Evolutionary conservation across 1,140 invertebrate genomes (phyloP), one percentile per base, ranked within the genome.

Genomic region (Apocrypta bakeri): DNA sequence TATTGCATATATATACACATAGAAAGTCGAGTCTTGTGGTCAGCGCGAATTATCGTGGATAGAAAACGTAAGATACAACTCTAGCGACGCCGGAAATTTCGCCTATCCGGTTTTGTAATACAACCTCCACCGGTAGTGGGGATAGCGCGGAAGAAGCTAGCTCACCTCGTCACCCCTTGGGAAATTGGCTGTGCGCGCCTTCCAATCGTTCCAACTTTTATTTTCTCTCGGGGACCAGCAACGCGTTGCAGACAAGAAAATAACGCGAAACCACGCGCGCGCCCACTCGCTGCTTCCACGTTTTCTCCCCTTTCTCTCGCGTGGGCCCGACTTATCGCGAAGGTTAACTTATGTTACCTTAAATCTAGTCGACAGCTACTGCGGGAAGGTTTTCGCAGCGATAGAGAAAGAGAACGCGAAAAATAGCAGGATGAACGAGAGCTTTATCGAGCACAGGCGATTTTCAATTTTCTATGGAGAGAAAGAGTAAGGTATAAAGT

Each of bases 161-260:
- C 68, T 66, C 68, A 72, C 79, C 84, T 78, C 48, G 83, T 81
- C 66, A 85, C 85, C 89, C 87, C 85, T 71, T 75, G 88, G 88
- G 89, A 90, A 90, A 90, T 90, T 88, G 89, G 85, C 88, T 88
- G 85, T 79, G 82, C 87, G 87, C 86, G 86, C 86, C 84, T 86
- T 79, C 80, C 82, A 86, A 85, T 85, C 84, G 82, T 63, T 31
- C 84, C 81, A 90, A 90, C 87, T 90, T 89, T 89, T 86, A 89
- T 90, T 89, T 85, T 87, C 87, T 89, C 86, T 25, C n/a, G 63
- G 86, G 85, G 84, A 86, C 84, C 69, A 37, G 14, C 31, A 69
- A 31, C 6, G 68, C 21, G 68, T 0, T 3, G 77, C 79, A 66
- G 84, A 89, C 88, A 86, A 87, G 85, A 88, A 89, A 90, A 88